Base-by-base conservation (phyloP, 2,888 invertebrate species). In the Hypomecis punctinalis region DNA sequence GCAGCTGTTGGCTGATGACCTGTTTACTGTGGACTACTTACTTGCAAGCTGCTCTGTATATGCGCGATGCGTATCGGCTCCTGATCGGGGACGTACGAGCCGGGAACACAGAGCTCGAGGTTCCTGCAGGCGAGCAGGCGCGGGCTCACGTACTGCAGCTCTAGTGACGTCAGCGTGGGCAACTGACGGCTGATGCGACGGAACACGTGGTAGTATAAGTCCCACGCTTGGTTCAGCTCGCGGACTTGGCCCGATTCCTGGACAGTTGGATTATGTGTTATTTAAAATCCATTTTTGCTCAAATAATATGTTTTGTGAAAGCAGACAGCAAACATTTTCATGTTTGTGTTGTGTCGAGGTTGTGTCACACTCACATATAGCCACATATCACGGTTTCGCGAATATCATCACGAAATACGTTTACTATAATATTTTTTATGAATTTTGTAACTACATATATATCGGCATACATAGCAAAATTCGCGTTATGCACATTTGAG, bases 201-300 rank as follows among this genome's bases (percentile, higher is more conserved):
- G 91, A 99, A 99, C 58, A 99, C 99, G 85, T 99, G 98, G 91
- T 99, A 99, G 91, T 99, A 99, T 43, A 99, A 94, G 85, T 99
- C 99, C 99, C 99, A 99, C 4, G 99, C 99, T 84, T 98, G 98
- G 84, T 98, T 99, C 71, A 99, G 89, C 81, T 99, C 99, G 73
- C 98, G 96, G 5, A 97, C 96, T 75, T 97, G 96, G 0, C 96
- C 96, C 0, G 98, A 97, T 35, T 96, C 94, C 94, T 96, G 65
- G 0, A 13, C n/a, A 57, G 4, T 8, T 1, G 7, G 9, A 35
- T 3, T 10, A 33, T 33, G 8, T 48, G 5, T 39, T 6, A 39
- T n/a, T n/a, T n/a, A 5, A 3, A 23, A 23, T 23, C 3, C 23
- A 2, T 23, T 23, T 23, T 23, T 1, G 3, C 23, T 23, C 39